Evolutionary conservation across 2,113 vertebrate genomes (phyloP).

Genomic region (Otis tarda): DNA sequence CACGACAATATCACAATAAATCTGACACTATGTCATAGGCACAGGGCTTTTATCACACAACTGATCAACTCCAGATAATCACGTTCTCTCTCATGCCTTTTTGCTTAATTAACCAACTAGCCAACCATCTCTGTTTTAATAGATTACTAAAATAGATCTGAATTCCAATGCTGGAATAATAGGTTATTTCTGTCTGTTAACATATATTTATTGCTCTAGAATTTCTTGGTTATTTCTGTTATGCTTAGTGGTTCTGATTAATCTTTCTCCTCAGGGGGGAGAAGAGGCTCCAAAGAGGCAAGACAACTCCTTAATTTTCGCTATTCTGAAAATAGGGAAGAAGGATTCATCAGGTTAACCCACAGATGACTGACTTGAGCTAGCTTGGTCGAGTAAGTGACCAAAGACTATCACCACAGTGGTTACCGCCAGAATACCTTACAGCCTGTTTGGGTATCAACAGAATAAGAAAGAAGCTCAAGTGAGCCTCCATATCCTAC

Average conservation of each 20-base stretch:
- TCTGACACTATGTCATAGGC: neutral
- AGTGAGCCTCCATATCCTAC: neutral
- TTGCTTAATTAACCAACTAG: conserved; percentile 68
- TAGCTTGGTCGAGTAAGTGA: neutral
- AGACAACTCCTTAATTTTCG: neutral
- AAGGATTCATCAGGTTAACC: neutral
- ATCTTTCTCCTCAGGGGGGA: neutral
- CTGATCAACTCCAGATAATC: conserved; percentile 48
- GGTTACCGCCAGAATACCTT: neutral
- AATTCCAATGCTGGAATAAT: conserved; percentile 32
- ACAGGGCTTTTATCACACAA: neutral
- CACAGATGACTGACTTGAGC: neutral
- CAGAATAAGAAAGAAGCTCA: neutral
- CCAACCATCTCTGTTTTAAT: conserved; percentile 50
- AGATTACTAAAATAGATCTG: conserved; percentile 47
- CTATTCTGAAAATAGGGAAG: neutral
- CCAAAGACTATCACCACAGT: neutral
- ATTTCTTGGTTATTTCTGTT: conserved; percentile 51
- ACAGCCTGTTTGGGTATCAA: neutral
- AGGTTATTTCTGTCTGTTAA: conserved; percentile 32
- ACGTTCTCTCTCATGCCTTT: conserved; percentile 25
- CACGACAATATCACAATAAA: neutral
- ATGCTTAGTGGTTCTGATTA: conserved; percentile 34
- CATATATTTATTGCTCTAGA: conserved; percentile 16
- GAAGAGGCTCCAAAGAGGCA: neutral